phyloP scores from a whole-genome alignment of 1,140 invertebrate species.

The Lordiphosa mommai region DNA sequence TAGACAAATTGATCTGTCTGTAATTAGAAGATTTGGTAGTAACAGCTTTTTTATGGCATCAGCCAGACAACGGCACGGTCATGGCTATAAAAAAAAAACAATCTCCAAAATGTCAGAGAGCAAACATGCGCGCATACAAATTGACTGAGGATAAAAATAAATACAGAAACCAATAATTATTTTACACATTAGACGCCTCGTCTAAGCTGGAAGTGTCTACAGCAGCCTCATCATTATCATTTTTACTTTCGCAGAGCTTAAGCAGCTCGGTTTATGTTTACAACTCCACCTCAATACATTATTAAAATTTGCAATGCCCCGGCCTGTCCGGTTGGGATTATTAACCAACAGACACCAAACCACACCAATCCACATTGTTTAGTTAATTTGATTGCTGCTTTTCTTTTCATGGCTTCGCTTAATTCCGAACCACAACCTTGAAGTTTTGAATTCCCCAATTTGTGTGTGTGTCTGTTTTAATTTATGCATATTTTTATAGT shows the following conservation, averaged over 20 bases:
- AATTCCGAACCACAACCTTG: conserved; percentile 25
- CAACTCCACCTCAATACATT: conserved; percentile 13
- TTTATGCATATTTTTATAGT: conserved; percentile 34
- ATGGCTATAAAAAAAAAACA: too few relatives aligned
- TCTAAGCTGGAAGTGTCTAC: conserved; percentile 3
- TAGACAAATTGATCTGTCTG: conserved; percentile 4
- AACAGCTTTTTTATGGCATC: not conserved
- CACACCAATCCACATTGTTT: conserved; percentile 3
- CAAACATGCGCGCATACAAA: not conserved
- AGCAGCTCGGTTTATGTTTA: conserved; percentile 2
- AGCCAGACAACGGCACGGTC: not conserved
- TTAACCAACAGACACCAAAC: conserved; percentile 3
- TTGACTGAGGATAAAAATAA: not conserved
- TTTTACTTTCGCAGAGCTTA: conserved; percentile 1
- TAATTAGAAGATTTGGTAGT: conserved; percentile 3
- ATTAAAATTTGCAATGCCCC: not conserved
- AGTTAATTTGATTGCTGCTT: conserved; percentile 21
- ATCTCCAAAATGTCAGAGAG: conserved; percentile 3
- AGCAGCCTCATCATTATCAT: not conserved
- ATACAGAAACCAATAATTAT: not conserved
- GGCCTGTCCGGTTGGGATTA: not conserved
- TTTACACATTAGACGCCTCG: not conserved
- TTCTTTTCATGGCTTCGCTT: conserved; percentile 24
- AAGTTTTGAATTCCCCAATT: conserved; percentile 22
- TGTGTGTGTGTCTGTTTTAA: conserved; percentile 17